Evolutionary conservation across 2,113 vertebrate genomes (phyloP), one percentile per base, ranked within the genome.

Genomic region (Ameiurus melas): DNA sequence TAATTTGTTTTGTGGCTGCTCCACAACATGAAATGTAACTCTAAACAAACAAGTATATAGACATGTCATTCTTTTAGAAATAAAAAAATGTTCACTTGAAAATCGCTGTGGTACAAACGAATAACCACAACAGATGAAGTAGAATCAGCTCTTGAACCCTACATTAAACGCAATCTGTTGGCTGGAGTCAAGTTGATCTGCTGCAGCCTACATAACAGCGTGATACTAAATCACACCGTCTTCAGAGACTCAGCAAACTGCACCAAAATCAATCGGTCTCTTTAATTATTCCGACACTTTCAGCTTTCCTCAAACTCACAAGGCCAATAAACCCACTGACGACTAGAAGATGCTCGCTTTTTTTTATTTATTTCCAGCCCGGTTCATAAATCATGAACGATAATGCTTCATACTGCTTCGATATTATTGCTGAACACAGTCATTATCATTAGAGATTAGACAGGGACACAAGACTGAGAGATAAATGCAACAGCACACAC

Each of bases 271-370:
- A 93, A 91, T 92, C 78, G 55, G 62, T 36, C 33, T 57, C 43
- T 27, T 85, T 90, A 88, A 92, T 92, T 91, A 90, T 91, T 91
- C 77, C 91, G 91, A 93, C 93, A 94, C 93, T 93, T 92, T 90
- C 81, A 66, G 58, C 85, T 92, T 88, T 94, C 92, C 89, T 90
- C 89, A 89, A 92, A 85, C 89, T 71, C 90, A 0, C 58, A 71
- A 90, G 92, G 90, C 86, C 83, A 91, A 92, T 90, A 90, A 91
- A 81, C 27, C 57, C 27, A 43, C 43, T 36, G 60, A 86, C 10
- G 83, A 86, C 87, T 91, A 73, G 83, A 78, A 90, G 86, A 79
- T 60, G 58, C 36, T 47, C 17, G 58, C 30, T 58, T 66, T 19
- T 86, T 20, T 36, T 83, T 78, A 7, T 55, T 55, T 16, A 66